These are phyloP conservation scores for Hemitrygon akajei DNA, from an alignment of 2,797 vertebrate genomes.

Conservation along the genomic window DNA sequence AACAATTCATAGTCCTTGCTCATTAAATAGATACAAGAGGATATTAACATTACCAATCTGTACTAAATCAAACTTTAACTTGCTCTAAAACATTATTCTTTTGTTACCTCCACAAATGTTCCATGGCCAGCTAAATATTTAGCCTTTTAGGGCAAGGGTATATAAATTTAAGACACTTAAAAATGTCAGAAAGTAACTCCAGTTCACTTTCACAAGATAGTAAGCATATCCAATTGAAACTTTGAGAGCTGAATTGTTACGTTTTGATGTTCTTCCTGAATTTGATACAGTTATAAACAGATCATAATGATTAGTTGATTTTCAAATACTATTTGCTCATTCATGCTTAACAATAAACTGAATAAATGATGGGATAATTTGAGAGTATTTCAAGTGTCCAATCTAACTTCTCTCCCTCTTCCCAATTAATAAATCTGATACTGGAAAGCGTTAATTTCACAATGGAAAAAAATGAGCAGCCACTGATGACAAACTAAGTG, in stretches of 20 bases:
- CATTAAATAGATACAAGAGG: too few relatives aligned
- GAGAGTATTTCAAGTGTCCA: neutral
- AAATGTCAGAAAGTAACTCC: neutral
- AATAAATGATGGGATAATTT: neutral
- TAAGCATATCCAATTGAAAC: neutral
- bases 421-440: slow-evolving; percentile 13
- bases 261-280: neutral
- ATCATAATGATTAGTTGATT: slow-evolving; percentile 8
- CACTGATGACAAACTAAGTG: neutral
- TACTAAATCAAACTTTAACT: neutral
- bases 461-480: neutral
- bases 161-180: too few relatives aligned
- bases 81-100: neutral
- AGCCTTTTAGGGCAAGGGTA: too few relatives aligned
- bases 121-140: too few relatives aligned
- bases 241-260: neutral
- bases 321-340: neutral
- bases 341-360: neutral
- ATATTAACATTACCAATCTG: too few relatives aligned
- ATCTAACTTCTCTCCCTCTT: too few relatives aligned
- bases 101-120: too few relatives aligned
- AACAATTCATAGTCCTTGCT: too few relatives aligned
- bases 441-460: slow-evolving; percentile 24
- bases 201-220: neutral
- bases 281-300: neutral